Evolutionary conservation across 1,140 invertebrate genomes (phyloP).

Genomic region (Nephila pilipes): DNA sequence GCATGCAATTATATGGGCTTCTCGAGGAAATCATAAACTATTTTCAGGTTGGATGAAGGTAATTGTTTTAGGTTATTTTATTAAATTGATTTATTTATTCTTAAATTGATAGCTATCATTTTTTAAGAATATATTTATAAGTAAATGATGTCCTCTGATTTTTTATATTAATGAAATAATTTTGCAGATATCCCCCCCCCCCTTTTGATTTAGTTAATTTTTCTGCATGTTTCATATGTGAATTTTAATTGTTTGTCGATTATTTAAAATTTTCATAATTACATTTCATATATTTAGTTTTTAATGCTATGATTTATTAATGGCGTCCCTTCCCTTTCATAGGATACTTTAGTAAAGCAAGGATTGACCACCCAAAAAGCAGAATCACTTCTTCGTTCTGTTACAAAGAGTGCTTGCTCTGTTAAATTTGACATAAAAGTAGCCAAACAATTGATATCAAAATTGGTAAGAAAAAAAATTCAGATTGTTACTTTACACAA

Average conservation of each 20-base stretch:
- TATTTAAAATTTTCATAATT: too few relatives aligned
- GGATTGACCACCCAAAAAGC: conserved; percentile 91
- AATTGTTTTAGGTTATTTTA: not conserved
- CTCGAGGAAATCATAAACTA: conserved; percentile 87
- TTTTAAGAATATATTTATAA: too few relatives aligned
- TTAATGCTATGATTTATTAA: not conserved
- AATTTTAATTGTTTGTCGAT: too few relatives aligned
- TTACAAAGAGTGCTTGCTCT: conserved; percentile 85
- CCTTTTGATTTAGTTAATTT: too few relatives aligned
- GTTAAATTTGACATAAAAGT: conserved; percentile 87
- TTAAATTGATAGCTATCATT: too few relatives aligned
- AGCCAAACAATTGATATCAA: conserved; percentile 83
- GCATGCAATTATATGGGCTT: conserved; percentile 89
- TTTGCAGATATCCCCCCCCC: too few relatives aligned
- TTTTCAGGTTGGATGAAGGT: conserved; percentile 87
- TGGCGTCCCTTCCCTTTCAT: conserved; percentile 79
- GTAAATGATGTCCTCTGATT: too few relatives aligned
- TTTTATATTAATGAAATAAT: too few relatives aligned
- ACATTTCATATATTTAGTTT: too few relatives aligned
- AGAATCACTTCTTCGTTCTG: conserved; percentile 84
- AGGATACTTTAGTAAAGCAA: conserved; percentile 94
- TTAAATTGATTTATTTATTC: not conserved
- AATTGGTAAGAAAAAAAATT: conserved; percentile 79
- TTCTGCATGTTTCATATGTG: too few relatives aligned
- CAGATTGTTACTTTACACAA: too few relatives aligned